A percentile compares a stretch with the other conserved stretches of the same genome.
These are phyloP conservation scores for Tachysurus vachellii DNA, from an alignment of 2,113 vertebrate species.

Conservation along the genomic window DNA sequence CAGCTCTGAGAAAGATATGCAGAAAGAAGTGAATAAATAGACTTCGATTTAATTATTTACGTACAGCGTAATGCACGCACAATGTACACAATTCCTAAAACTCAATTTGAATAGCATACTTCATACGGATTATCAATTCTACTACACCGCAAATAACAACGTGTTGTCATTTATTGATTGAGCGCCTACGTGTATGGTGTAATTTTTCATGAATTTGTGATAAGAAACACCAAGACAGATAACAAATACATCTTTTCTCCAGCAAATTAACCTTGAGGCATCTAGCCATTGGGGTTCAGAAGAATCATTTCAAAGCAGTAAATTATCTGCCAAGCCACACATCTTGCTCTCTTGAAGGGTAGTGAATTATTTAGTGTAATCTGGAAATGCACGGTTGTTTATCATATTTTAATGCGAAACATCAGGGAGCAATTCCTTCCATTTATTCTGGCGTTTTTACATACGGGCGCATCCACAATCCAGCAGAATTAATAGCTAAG, in stretches of 20 bases:
- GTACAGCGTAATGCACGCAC: too few relatives aligned
- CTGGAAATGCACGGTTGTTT: conserved; percentile 77
- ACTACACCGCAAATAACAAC: neutral
- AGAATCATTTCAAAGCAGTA: conserved; percentile 68
- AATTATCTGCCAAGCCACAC: conserved; percentile 74
- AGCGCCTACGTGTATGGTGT: neutral
- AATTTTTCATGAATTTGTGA: neutral
- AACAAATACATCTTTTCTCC: conserved; percentile 49
- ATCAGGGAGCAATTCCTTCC: conserved; percentile 74
- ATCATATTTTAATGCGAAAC: conserved; percentile 80
- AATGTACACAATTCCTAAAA: neutral
- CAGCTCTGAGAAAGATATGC: too few relatives aligned
- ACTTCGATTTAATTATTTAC: neutral
- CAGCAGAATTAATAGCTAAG: conserved; percentile 45
- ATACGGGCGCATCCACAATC: conserved; percentile 52
- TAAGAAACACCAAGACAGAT: conserved; percentile 24
- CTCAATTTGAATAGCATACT: neutral
- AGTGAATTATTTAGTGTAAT: conserved; percentile 81
- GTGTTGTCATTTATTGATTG: conserved; percentile 2
- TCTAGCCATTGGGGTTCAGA: conserved; percentile 67
- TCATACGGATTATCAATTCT: neutral
- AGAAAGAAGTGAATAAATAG: neutral
- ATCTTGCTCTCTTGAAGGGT: conserved; percentile 70
- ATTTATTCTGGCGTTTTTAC: conserved; percentile 61
- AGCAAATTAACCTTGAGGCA: conserved; percentile 71